Conservation (phyloP, 2,888 invertebrate genomes). For the Lasioglossum lativentre region DNA sequence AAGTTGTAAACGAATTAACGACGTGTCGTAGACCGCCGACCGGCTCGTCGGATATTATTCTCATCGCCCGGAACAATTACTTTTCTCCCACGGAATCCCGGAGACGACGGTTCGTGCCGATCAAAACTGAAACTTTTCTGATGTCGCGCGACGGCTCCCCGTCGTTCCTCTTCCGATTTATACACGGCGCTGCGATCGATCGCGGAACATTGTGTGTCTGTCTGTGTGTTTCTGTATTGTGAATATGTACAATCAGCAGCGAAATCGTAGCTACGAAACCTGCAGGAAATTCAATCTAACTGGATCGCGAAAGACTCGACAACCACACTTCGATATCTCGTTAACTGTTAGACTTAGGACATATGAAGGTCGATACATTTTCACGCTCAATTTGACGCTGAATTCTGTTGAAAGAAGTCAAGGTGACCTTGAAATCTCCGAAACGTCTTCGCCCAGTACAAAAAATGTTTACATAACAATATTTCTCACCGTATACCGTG, state of each 20-base stretch:
- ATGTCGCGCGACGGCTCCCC: constrained; percentile 20
- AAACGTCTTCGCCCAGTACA: too few relatives aligned
- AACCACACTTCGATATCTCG: background rate
- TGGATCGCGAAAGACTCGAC: background rate
- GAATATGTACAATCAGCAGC: background rate
- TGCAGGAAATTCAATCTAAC: background rate
- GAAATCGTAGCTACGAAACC: background rate
- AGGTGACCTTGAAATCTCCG: too few relatives aligned
- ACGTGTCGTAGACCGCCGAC: constrained; percentile 63
- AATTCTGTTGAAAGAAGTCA: too few relatives aligned
- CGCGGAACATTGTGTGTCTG: background rate
- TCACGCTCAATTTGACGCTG: too few relatives aligned
- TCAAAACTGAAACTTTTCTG: constrained; percentile 15
- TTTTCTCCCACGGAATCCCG: constrained; percentile 43
- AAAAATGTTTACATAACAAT: too few relatives aligned
- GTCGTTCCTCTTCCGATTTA: constrained; percentile 11
- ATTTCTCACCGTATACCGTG: too few relatives aligned
- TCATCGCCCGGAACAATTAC: constrained; percentile 49
- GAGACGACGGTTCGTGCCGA: constrained; percentile 1
- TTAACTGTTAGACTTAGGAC: background rate
- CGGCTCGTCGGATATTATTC: constrained; percentile 49
- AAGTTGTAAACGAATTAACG: constrained; percentile 72
- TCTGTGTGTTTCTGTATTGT: background rate
- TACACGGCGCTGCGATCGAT: background rate
- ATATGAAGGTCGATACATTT: too few relatives aligned